Conservation (phyloP, 2,888 invertebrate species). For the Aplocera efformata region DNA sequence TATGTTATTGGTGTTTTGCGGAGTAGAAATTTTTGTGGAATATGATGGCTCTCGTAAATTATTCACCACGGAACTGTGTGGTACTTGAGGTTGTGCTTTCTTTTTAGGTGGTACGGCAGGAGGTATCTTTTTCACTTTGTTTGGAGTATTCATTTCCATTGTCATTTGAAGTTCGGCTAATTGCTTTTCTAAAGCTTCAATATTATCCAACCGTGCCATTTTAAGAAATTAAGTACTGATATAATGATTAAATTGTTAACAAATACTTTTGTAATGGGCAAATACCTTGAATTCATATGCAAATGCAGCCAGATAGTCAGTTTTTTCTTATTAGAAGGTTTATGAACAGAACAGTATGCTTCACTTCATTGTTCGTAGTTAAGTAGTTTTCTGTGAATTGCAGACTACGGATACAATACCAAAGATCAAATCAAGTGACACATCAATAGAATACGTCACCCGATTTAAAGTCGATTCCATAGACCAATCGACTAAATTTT, state of each 20-base stretch:
- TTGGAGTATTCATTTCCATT: constrained; percentile 56
- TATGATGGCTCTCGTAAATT: constrained; percentile 87
- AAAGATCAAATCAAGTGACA: no score
- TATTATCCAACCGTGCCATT: constrained; percentile 71
- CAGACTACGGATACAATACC: no score
- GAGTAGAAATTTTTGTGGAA: constrained; percentile 75
- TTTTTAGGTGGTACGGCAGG: constrained; percentile 92
- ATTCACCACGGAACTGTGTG: constrained; percentile 87
- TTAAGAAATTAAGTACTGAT: constrained; percentile 7
- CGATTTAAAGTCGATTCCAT: no score
- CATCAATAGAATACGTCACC: no score
- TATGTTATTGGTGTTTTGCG: constrained; percentile 51
- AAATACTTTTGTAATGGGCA: background rate
- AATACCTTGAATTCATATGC: no score
- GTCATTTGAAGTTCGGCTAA: constrained; percentile 84
- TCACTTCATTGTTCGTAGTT: no score
- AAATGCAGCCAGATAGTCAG: no score
- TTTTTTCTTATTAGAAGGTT: no score
- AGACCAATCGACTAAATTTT: no score
- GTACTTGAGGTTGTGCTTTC: constrained; percentile 84
- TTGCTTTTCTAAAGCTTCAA: constrained; percentile 86
- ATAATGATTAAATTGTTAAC: background rate
- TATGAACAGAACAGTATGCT: no score
- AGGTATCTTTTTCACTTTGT: constrained; percentile 82
- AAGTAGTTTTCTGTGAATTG: no score